These are phyloP conservation scores for Petaurus breviceps DNA, from an alignment of 2,113 vertebrate species.

Conservation along the genomic window DNA sequence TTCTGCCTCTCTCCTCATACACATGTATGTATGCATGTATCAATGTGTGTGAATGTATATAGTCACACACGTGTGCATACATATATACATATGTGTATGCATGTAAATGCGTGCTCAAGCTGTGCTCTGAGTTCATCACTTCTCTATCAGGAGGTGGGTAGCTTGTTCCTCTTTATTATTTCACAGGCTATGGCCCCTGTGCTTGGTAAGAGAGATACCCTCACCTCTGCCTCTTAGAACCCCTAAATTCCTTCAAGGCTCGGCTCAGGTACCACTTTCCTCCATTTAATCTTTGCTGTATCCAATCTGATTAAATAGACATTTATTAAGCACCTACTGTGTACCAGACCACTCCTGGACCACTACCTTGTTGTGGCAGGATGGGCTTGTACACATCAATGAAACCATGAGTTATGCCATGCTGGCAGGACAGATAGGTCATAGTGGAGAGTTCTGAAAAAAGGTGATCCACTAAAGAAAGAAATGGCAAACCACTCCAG, in stretches of 20 bases:
- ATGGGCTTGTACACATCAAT: not conserved
- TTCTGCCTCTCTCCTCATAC: not conserved
- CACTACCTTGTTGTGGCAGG: not conserved
- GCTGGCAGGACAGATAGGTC: too few species aligned
- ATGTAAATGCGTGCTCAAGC: not conserved
- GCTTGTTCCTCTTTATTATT: not conserved
- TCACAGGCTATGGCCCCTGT: not conserved
- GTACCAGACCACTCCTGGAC: not conserved
- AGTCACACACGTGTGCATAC: too few species aligned
- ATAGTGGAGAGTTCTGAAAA: too few species aligned
- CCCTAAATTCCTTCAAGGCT: not conserved
- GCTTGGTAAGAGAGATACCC: not conserved
- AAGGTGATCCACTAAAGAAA: too few species aligned
- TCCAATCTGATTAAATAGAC: not conserved
- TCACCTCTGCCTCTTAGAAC: not conserved
- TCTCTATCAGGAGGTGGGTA: not conserved
- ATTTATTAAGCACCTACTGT: not conserved
- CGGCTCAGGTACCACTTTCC: not conserved
- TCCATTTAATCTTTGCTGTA: not conserved
- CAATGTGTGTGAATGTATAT: fast-evolving
- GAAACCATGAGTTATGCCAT: not conserved
- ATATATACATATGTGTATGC: too few species aligned
- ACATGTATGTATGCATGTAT: not conserved
- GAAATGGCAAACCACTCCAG: too few species aligned
- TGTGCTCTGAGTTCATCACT: not conserved